Evolutionary conservation across 2,113 vertebrate species (phyloP).

Genomic region (Varanus salvator): DNA sequence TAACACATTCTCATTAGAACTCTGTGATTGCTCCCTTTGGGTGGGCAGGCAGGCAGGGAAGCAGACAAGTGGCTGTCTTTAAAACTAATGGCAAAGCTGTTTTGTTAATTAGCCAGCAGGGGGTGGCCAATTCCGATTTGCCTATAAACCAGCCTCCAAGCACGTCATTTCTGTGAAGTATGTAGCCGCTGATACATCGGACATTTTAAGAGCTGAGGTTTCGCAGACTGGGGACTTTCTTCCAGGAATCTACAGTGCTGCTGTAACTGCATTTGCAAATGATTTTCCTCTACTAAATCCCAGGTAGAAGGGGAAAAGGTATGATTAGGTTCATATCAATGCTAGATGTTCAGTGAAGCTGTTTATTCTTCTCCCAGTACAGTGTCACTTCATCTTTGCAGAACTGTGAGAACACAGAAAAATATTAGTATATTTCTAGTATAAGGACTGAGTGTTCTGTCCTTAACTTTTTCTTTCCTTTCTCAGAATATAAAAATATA

Average conservation of each 20-base stretch:
- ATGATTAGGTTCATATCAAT: slow-evolving; percentile 30
- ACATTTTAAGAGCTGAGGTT: slow-evolving; percentile 9
- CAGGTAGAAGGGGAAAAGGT: slow-evolving; percentile 34
- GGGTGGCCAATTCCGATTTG: slow-evolving; percentile 18
- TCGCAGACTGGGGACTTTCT: slow-evolving; percentile 36
- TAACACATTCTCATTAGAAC: slow-evolving; percentile 38
- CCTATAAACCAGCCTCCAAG: slow-evolving; percentile 31
- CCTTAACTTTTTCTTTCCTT: neutral
- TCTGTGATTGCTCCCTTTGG: slow-evolving; percentile 46
- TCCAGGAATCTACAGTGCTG: neutral
- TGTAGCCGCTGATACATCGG: neutral
- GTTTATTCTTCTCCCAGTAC: slow-evolving; percentile 36
- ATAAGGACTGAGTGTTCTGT: slow-evolving; percentile 17
- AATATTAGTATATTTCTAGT: neutral
- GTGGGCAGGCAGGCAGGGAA: neutral
- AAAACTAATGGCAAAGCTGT: slow-evolving; percentile 29
- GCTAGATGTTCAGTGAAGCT: slow-evolving; percentile 10
- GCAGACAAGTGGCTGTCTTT: slow-evolving; percentile 25
- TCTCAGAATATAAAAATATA: slow-evolving; percentile 51
- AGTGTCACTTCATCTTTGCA: slow-evolving; percentile 34
- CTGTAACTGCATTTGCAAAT: slow-evolving; percentile 17
- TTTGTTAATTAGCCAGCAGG: slow-evolving; percentile 36
- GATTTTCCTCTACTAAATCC: slow-evolving; percentile 21
- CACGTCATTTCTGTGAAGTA: neutral
- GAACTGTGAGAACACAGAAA: slow-evolving; percentile 44